Base-by-base conservation (phyloP, 2,113 vertebrate genomes). In the Ceyx melanurus region DNA sequence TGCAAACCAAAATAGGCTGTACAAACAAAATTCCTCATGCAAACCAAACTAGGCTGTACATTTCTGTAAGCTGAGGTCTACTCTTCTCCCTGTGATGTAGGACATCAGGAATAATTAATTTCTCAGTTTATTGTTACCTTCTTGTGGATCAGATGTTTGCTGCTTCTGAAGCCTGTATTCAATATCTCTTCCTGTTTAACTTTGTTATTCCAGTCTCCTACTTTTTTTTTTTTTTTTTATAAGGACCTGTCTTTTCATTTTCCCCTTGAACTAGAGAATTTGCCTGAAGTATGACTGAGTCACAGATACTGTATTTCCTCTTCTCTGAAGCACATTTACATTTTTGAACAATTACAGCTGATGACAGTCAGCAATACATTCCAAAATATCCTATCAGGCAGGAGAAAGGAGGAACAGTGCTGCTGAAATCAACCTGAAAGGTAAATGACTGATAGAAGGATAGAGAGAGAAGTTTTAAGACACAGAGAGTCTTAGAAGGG, bases 51-150 rank as follows among this genome's bases (percentile, higher is more conserved):
- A 58, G 40, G 20, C 54, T 61, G 35, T 11, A 29, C 0, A 3
- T 54, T 61, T 58, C 37, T 79, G 56, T 17, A n/a, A 74, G 64
- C 22, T 50, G 15, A 84, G 18, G 13, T 73, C 67, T 78, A 65
- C 61, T 72, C 37, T 71, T 79, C 37, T 20, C 22, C 64, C 66
- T 79, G 42, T 1, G 1, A 53, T 6, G 22, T 5, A 46, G n/a
- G 80, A 80, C 76, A 94, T 94, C 92, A 92, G 91, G 77, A 89
- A 91, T 91, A 86, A 89, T 72, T 93, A 60, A 88, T 93, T 92
- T 92, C 31, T 86, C 40, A 45, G 58, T 31, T 83, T 82, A 84
- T 93, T 97, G 88, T 96, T 95, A 77, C 66, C 73, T 77, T 64
- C 77, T 82, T 86, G 57, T 68, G 58, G 42, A 79, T 82, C 88